phyloP scores from a whole-genome alignment of 2,888 invertebrate species.

The Nephrocerus scutellatus region DNA sequence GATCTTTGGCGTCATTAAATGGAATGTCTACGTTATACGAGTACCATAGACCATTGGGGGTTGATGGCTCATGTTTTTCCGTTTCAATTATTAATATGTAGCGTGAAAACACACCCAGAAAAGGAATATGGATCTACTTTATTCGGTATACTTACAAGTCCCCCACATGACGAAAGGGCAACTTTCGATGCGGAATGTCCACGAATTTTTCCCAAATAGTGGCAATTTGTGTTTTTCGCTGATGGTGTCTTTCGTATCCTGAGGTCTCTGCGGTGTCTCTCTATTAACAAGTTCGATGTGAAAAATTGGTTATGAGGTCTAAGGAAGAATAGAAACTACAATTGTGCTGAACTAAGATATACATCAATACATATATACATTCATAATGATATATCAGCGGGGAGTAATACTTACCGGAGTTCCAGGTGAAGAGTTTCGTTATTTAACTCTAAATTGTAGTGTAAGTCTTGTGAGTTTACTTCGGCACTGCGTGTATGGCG shows the following conservation, averaged over 20 bases:
- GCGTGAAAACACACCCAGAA: no score
- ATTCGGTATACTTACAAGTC: constrained; percentile 73
- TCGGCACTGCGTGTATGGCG: constrained; percentile 19
- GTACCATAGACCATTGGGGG: no score
- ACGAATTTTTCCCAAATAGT: constrained; percentile 69
- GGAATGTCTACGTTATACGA: no score
- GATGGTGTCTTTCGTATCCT: constrained; percentile 52
- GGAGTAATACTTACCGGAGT: constrained; percentile 37
- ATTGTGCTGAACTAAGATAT: constrained; percentile 3
- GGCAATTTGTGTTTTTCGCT: constrained; percentile 58
- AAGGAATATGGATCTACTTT: no score
- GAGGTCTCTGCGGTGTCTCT: constrained; percentile 54
- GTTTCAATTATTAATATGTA: no score
- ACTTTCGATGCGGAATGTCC: constrained; percentile 64
- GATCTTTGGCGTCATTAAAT: no score
- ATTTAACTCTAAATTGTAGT: constrained; percentile 34
- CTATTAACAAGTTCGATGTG: constrained; percentile 64
- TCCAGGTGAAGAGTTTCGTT: constrained; percentile 45
- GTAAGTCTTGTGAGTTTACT: no score
- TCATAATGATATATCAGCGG: not conserved
- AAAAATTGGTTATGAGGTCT: constrained; percentile 63
- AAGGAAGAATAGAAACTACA: constrained; percentile 25
- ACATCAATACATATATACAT: constrained; percentile 1
- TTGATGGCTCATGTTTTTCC: no score
- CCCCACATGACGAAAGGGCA: constrained; percentile 75